Conservation (phyloP, 2,113 vertebrate genomes). For the Amblyopsis rosae region DNA sequence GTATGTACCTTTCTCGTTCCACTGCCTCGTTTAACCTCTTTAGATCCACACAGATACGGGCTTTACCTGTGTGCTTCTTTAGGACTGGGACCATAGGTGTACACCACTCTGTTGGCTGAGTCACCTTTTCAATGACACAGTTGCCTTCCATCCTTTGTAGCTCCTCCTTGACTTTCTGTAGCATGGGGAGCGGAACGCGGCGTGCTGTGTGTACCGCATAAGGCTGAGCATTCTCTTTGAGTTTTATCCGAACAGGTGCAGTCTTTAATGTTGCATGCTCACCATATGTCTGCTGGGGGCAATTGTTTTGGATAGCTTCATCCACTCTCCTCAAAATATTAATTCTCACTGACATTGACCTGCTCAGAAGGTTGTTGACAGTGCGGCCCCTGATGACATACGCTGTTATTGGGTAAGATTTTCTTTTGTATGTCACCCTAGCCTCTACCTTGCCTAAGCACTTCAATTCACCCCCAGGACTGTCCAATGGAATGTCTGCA, state of each 20-base stretch:
- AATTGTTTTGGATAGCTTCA: no score
- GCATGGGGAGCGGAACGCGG: not conserved
- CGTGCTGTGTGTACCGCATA: no score
- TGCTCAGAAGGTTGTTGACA: conserved; percentile 14
- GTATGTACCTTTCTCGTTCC: conserved; percentile 11
- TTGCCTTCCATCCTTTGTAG: not conserved
- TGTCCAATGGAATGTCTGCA: conserved; percentile 8
- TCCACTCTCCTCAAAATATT: no score
- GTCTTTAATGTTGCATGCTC: no score
- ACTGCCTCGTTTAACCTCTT: conserved; percentile 8
- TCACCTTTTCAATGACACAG: not conserved
- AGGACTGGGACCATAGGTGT: not conserved
- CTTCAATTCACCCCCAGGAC: conserved; percentile 9
- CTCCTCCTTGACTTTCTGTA: not conserved
- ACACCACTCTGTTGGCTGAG: not conserved
- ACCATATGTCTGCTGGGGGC: no score
- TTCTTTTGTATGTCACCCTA: conserved; percentile 13
- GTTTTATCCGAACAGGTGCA: no score
- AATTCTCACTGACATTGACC: not conserved
- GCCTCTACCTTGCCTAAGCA: conserved; percentile 8
- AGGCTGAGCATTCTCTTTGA: no score
- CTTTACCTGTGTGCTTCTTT: not conserved
- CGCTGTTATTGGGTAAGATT: conserved; percentile 12
- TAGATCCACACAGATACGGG: conserved; percentile 6
- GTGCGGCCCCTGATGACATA: conserved; percentile 12